Percentiles rank a stretch among this genome's conserved stretches.
These are phyloP conservation scores for Cantharis rustica DNA, from an alignment of 2,888 invertebrate species.

Conservation along the genomic window DNA sequence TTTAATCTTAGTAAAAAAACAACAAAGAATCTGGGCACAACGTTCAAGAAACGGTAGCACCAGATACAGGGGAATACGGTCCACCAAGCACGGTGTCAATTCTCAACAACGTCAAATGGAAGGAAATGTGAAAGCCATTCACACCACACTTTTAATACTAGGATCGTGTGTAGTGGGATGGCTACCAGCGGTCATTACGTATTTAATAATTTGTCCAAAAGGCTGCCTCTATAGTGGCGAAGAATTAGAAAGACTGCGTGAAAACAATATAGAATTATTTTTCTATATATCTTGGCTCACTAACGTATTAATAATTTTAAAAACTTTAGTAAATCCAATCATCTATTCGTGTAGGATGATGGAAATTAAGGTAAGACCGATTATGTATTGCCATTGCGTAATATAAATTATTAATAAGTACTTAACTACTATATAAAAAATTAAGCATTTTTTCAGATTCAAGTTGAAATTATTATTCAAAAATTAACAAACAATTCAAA, in stretches of 20 bases:
- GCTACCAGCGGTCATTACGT: conserved; percentile 65
- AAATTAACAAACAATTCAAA: not conserved
- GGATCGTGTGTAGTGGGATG: conserved; percentile 65
- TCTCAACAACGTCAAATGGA: conserved; percentile 53
- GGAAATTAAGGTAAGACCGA: conserved; percentile 62
- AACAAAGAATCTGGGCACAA: conserved; percentile 58
- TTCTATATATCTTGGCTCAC: conserved; percentile 36
- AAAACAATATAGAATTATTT: conserved; percentile 20
- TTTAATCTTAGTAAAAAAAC: conserved; percentile 61
- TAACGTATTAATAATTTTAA: conserved; percentile 65
- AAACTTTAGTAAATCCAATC: conserved; percentile 67
- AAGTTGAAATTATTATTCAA: not conserved
- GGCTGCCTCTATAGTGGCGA: conserved; percentile 45
- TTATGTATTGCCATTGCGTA: not conserved
- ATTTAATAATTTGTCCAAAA: conserved; percentile 60
- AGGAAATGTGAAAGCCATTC: conserved; percentile 62
- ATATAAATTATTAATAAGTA: not conserved
- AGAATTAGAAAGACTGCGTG: conserved; percentile 25
- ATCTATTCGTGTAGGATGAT: conserved; percentile 70
- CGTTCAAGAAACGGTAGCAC: conserved; percentile 54
- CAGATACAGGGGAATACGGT: conserved; percentile 33
- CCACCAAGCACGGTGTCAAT: conserved; percentile 31
- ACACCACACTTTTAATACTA: conserved; percentile 67
- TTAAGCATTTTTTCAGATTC: not conserved
- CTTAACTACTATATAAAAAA: not conserved